Conservation (phyloP, 1,140 invertebrate genomes). For the Theocolax elegans region DNA sequence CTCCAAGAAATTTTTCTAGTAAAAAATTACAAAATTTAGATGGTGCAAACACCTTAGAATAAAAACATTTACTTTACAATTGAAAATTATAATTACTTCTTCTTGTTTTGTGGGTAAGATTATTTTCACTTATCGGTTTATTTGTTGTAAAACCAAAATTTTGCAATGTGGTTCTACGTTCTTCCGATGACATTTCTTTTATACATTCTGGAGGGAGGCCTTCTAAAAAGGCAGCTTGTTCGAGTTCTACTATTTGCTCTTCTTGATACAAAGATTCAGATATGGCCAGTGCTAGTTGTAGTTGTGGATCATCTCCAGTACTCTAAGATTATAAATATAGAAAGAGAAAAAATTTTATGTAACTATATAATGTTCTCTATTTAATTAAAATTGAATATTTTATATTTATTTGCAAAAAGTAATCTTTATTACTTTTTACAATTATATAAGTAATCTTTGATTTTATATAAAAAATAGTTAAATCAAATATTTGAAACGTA, state of each 20-base stretch:
- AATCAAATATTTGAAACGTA: slow-evolving; percentile 44
- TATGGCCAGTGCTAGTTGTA: slow-evolving; percentile 66
- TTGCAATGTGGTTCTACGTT: slow-evolving; percentile 53
- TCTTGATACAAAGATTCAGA: slow-evolving; percentile 67
- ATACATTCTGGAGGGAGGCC: slow-evolving; percentile 43
- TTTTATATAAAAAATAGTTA: slow-evolving; percentile 18
- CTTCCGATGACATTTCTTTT: slow-evolving; percentile 47
- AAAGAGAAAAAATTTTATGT: too few relatives aligned
- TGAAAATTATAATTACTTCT: slow-evolving; percentile 50
- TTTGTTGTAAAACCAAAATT: slow-evolving; percentile 60
- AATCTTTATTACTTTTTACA: too few relatives aligned
- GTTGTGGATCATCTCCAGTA: slow-evolving; percentile 56
- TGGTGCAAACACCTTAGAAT: slow-evolving; percentile 27
- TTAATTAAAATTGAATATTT: too few relatives aligned
- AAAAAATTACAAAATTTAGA: slow-evolving; percentile 29
- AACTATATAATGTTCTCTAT: too few relatives aligned
- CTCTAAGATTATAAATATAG: too few relatives aligned
- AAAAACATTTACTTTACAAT: slow-evolving; percentile 29
- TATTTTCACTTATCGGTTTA: slow-evolving; percentile 46
- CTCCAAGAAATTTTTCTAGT: slow-evolving; percentile 47
- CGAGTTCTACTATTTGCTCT: slow-evolving; percentile 55
- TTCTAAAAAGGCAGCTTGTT: slow-evolving; percentile 53
- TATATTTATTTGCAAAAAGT: slow-evolving; percentile 1
- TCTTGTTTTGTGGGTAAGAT: slow-evolving; percentile 39
- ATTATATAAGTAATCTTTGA: slow-evolving; percentile 18